Conservation (phyloP, 1,140 invertebrate genomes). For the Aradophagus sp. region DNA sequence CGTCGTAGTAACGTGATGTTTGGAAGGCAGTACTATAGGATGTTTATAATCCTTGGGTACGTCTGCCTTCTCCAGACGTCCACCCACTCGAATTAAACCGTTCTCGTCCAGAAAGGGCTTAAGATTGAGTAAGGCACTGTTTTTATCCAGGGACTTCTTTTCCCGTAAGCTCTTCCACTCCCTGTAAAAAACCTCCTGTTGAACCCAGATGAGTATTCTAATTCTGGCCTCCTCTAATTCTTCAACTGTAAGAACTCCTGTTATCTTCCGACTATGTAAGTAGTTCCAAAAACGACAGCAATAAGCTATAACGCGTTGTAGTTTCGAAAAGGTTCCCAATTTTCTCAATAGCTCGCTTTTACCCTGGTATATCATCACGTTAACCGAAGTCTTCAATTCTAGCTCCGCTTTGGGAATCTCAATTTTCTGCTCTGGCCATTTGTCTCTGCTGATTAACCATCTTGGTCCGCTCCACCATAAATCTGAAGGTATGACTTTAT, state of each 20-base stretch:
- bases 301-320: constrained; percentile 13
- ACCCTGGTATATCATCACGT: not conserved
- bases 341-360: not conserved
- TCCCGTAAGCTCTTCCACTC: constrained; percentile 4
- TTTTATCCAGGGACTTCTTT: not conserved
- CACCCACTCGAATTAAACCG: constrained; percentile 10
- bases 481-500: not conserved
- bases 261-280: not conserved
- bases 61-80: not conserved
- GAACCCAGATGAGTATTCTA: constrained; percentile 8
- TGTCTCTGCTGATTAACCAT: not conserved
- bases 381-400: not conserved
- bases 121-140: constrained; percentile 4
- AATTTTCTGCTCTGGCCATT: not conserved
- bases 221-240: constrained; percentile 3
- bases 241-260: constrained; percentile 7
- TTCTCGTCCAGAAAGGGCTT: constrained; percentile 15
- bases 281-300: not conserved
- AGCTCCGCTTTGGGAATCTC: not conserved
- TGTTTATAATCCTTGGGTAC: constrained; percentile 2
- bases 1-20: constrained; percentile 6
- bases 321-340: not conserved
- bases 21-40: constrained; percentile 1
- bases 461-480: constrained; percentile 5
- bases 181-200: constrained; percentile 3